phyloP scores from a whole-genome alignment of 2,113 vertebrate genomes.

The Chamaea fasciata region DNA sequence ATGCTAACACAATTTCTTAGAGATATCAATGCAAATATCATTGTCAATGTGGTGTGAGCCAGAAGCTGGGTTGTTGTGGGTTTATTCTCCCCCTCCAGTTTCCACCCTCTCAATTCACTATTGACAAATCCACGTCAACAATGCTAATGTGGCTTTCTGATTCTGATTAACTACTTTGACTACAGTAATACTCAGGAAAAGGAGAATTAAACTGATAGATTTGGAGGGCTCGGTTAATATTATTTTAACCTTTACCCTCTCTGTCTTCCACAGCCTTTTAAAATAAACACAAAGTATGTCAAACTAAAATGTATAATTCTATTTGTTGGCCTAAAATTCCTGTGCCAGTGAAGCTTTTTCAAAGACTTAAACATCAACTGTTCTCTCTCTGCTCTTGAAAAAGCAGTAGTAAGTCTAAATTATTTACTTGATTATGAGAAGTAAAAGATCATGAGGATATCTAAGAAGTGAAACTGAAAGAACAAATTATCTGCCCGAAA shows the following conservation, averaged over 20 bases:
- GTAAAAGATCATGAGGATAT: background rate
- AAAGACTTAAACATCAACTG: background rate
- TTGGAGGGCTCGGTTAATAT: constrained; percentile 46
- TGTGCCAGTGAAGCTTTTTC: background rate
- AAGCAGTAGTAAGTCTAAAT: background rate
- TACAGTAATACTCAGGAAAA: constrained; percentile 23
- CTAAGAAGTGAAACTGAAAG: background rate
- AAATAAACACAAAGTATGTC: constrained; percentile 54
- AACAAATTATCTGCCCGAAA: background rate
- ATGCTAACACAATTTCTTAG: background rate
- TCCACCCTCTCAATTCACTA: background rate
- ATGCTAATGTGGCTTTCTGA: background rate
- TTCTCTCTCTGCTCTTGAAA: background rate
- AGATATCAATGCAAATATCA: background rate
- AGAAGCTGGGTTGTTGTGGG: background rate
- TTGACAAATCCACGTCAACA: background rate
- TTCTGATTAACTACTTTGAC: constrained; percentile 23
- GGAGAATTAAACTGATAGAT: constrained; percentile 28
- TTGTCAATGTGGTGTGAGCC: background rate
- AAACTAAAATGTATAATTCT: constrained; percentile 33
- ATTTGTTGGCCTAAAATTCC: background rate
- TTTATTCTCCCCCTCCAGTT: background rate
- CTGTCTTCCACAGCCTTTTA: constrained; percentile 35
- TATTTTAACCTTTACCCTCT: constrained; percentile 56
- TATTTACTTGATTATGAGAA: background rate